Percentiles rank a stretch among this genome's conserved stretches.
phyloP scores from a whole-genome alignment of 2,113 vertebrate genomes.

The Gracilinanus agilis region DNA sequence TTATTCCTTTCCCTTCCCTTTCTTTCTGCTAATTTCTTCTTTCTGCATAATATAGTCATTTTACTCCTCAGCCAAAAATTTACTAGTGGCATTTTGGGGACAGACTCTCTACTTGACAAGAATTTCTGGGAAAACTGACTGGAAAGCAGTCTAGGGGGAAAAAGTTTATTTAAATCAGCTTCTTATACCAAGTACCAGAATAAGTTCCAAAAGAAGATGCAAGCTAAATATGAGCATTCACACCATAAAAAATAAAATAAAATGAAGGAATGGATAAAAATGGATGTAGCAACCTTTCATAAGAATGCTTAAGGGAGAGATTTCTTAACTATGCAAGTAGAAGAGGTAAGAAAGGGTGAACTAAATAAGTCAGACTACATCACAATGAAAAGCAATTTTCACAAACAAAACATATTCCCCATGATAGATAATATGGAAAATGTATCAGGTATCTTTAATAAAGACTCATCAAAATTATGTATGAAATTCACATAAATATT shows the following conservation, averaged over 20 bases:
- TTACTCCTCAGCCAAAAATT: not conserved
- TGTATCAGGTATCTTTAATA: not conserved
- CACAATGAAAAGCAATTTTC: not conserved
- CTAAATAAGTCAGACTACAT: not conserved
- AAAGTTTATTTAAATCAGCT: not conserved
- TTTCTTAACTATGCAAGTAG: not conserved
- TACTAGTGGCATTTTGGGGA: constrained; percentile 4
- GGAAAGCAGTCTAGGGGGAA: not conserved
- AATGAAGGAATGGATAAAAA: not conserved
- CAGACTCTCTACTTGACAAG: not conserved
- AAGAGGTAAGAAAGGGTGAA: not conserved
- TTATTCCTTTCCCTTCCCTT: not conserved
- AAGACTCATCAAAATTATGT: not conserved
- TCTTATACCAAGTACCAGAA: not conserved
- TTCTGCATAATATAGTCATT: not conserved
- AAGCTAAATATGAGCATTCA: not conserved
- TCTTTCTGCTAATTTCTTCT: not conserved
- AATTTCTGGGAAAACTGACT: not conserved
- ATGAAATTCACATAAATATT: not conserved
- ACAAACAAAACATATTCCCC: not conserved
- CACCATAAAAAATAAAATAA: not conserved
- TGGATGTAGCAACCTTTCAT: not conserved
- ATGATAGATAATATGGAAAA: not conserved
- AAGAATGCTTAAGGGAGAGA: not conserved
- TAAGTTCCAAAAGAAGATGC: not conserved